Percentiles rank a stretch among this genome's conserved stretches.
phyloP scores from a whole-genome alignment of 2,113 vertebrate species.

The Trematocara unimaculatum region DNA sequence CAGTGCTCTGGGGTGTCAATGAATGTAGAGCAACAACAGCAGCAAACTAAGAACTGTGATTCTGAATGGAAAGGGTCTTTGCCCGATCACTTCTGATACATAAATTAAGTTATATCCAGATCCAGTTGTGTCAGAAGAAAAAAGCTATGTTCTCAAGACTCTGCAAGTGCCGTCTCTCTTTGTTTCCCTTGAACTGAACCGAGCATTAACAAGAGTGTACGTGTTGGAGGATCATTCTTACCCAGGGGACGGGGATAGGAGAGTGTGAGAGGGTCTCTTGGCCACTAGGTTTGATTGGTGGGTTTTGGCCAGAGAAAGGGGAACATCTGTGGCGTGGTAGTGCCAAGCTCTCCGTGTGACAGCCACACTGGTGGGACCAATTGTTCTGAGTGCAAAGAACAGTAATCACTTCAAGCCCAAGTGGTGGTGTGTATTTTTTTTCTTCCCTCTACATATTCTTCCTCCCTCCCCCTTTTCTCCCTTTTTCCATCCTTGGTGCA shows the following conservation, averaged over 20 bases:
- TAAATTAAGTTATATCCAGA: slow-evolving; percentile 32
- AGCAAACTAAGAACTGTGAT: slow-evolving; percentile 6
- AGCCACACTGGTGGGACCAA: slow-evolving; percentile 61
- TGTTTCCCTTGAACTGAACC: slow-evolving; percentile 18
- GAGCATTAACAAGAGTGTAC: slow-evolving; percentile 29
- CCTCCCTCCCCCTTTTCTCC: background rate
- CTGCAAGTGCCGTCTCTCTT: background rate
- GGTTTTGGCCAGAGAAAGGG: slow-evolving; percentile 58
- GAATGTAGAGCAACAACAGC: slow-evolving; percentile 18
- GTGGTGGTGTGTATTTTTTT: slow-evolving; percentile 21
- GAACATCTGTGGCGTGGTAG: slow-evolving; percentile 66
- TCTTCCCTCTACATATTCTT: background rate
- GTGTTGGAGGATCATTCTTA: slow-evolving; percentile 26
- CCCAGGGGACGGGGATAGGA: background rate
- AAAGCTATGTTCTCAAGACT: slow-evolving; percentile 27
- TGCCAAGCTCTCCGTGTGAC: slow-evolving; percentile 65
- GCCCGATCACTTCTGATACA: slow-evolving; percentile 31
- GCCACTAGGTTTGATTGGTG: slow-evolving; percentile 64
- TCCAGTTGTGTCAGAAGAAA: slow-evolving; percentile 22
- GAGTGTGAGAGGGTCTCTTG: slow-evolving; percentile 44
- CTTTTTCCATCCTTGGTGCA: slow-evolving; percentile 25
- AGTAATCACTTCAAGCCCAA: slow-evolving; percentile 68
- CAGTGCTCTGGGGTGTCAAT: slow-evolving; percentile 1
- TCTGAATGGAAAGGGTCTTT: background rate
- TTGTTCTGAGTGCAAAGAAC: slow-evolving; percentile 67